Evolutionary conservation across 2,797 vertebrate genomes (phyloP).

Genomic region (Xyrichtys novacula): DNA sequence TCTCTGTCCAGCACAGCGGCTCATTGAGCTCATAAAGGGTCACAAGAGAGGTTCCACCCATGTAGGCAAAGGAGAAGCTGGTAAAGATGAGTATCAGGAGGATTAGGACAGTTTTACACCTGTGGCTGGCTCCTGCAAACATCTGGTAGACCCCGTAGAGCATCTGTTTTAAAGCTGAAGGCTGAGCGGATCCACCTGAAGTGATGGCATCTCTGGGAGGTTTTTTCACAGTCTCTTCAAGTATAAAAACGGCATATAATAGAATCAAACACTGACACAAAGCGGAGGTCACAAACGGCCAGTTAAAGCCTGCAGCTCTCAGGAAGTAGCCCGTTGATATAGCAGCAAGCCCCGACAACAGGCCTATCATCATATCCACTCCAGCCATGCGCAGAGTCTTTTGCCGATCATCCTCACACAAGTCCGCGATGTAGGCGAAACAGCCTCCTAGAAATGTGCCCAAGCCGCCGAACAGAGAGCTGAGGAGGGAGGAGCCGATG

Average conservation of each 20-base stretch:
- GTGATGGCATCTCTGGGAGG: conserved; percentile 29
- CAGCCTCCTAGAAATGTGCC: conserved; percentile 92
- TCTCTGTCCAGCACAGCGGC: conserved; percentile 95
- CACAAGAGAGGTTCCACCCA: conserved; percentile 85
- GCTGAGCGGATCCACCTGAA: conserved; percentile 30
- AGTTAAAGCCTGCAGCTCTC: conserved; percentile 88
- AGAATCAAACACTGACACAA: conserved; percentile 84
- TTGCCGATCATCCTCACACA: conserved; percentile 85
- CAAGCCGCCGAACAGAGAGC: conserved; percentile 89
- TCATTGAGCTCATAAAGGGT: conserved; percentile 92
- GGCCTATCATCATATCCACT: conserved; percentile 92
- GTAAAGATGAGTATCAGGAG: conserved; percentile 87
- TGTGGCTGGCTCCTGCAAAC: conserved; percentile 81
- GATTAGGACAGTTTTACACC: conserved; percentile 77
- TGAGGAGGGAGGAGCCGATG: conserved; percentile 83
- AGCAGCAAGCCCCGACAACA: conserved; percentile 89
- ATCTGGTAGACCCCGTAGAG: conserved; percentile 85
- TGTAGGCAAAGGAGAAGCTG: conserved; percentile 82
- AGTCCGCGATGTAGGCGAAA: conserved; percentile 92
- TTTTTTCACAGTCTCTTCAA: conserved; percentile 84
- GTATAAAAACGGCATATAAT: conserved; percentile 87
- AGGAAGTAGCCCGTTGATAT: conserved; percentile 93
- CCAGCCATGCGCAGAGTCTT: conserved; percentile 93
- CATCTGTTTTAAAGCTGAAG: conserved; percentile 79
- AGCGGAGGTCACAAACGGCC: conserved; percentile 88